Base-by-base conservation (phyloP, 2,113 vertebrate species). In the Ciconia maguari region DNA sequence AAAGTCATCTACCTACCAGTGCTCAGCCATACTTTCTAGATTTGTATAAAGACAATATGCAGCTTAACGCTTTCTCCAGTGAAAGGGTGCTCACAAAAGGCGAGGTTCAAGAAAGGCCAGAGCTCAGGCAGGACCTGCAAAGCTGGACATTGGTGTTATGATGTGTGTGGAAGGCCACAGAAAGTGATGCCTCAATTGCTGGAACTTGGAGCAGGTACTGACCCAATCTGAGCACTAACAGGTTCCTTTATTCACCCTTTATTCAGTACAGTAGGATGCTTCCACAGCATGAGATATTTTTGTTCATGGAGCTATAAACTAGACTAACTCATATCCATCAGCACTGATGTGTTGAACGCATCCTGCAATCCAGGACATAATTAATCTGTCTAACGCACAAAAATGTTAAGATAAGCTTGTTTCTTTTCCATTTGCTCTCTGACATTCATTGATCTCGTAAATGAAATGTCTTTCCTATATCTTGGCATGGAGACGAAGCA, bases 301-400 rank as follows among this genome's bases (percentile, higher is more conserved):
- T 3, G 2, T 72, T 85, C 41, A 65, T 0, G 0, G 36, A 81
- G 7, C 26, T 90, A 10, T 68, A 64, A 58, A 9, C 34, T 61
- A 30, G 11, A 46, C 68, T 82, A 83, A 83, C 16, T 70, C 55
- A 44, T 66, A 34, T 91, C 65, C 41, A 61, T 88, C 80, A 87
- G 58, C 68, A 89, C 26, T 71, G 70, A 71, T 34, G 48, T 80
- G 88, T 60, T 94, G 83, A 96, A 79, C 29, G 76, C 83, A 70
- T 64, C 12, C 49, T 80, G 26, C 36, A 69, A 36, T 48, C 36
- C 44, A 62, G 52, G 79, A 54, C 5, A 61, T 42, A 46, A 86
- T 90, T 75, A 70, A 76, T 57, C 52, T 65, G 17, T 21, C 58
- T 62, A 62, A 77, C 3, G 2, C 2, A 1, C 38, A 79, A 71